Conservation (phyloP, 2,113 vertebrate genomes). For the Dromas ardeola region DNA sequence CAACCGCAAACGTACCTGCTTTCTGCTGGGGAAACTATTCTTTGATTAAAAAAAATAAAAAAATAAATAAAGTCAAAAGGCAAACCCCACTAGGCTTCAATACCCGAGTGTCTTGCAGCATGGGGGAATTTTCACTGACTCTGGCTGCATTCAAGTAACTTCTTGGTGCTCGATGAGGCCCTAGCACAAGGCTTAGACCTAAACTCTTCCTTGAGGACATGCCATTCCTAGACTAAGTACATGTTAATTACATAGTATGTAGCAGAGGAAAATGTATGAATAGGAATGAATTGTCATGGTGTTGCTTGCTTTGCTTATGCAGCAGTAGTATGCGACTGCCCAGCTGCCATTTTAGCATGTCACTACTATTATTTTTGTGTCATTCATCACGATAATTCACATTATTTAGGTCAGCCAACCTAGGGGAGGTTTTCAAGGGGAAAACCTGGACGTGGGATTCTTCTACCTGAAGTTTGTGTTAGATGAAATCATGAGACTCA, state of each 20-base stretch:
- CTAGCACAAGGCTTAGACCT: neutral
- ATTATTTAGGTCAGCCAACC: neutral
- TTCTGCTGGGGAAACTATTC: neutral
- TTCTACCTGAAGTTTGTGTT: neutral
- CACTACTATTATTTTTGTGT: too few species aligned
- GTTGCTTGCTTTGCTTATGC: neutral
- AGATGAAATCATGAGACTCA: too few species aligned
- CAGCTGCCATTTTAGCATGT: neutral
- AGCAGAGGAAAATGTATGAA: neutral
- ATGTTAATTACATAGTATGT: rapidly evolving
- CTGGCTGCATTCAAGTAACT: neutral
- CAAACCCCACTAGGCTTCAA: neutral
- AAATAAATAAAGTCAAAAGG: neutral
- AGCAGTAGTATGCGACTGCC: neutral
- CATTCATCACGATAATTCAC: neutral
- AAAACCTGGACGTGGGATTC: neutral
- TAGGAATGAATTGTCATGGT: neutral
- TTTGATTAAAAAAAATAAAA: neutral
- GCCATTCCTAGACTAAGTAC: neutral
- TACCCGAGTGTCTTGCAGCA: neutral
- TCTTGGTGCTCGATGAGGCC: neutral
- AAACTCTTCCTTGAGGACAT: neutral
- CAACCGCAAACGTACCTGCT: neutral
- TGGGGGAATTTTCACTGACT: neutral
- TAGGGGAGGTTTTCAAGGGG: neutral